Evolutionary conservation across 1,140 invertebrate species (phyloP).

Genomic region (Drosophila sp.): DNA sequence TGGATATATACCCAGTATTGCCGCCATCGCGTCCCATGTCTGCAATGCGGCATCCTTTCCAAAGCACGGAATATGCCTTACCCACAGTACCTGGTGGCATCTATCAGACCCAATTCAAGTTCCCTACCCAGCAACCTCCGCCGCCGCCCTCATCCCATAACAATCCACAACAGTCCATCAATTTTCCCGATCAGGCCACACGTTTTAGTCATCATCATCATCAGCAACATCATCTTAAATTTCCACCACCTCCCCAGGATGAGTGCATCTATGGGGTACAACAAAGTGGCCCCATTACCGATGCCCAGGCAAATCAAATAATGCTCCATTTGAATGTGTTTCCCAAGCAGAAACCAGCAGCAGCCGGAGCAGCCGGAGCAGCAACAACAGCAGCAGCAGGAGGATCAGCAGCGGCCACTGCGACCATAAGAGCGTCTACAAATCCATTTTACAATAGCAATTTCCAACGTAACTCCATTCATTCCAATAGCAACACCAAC

Average conservation of each 20-base stretch:
- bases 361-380: neutral
- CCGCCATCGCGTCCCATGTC: slow-evolving; percentile 66
- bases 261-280: slow-evolving; percentile 48
- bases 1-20: slow-evolving; percentile 75
- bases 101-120: slow-evolving; percentile 64
- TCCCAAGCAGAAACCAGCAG: slow-evolving; percentile 65
- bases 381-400: neutral
- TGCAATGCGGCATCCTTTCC: slow-evolving; percentile 67
- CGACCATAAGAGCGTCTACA: slow-evolving; percentile 56
- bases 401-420: neutral
- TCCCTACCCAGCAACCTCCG: slow-evolving; percentile 55
- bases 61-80: slow-evolving; percentile 50
- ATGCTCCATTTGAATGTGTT: slow-evolving; percentile 77
- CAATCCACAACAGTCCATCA: slow-evolving; percentile 38
- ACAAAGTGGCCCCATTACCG: slow-evolving; percentile 24
- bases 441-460: slow-evolving; percentile 74
- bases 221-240: slow-evolving; percentile 45
- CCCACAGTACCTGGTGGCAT: slow-evolving; percentile 49
- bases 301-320: slow-evolving; percentile 61
- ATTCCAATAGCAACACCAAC: slow-evolving; percentile 13
- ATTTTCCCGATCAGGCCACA: slow-evolving; percentile 65
- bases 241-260: slow-evolving; percentile 40
- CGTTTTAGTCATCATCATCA: slow-evolving; percentile 60
- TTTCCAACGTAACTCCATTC: slow-evolving; percentile 46
- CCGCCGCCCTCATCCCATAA: no score